Evolutionary conservation across 2,113 vertebrate genomes (phyloP), one percentile per base, ranked within the genome.

Genomic region (Chrysemys picta): DNA sequence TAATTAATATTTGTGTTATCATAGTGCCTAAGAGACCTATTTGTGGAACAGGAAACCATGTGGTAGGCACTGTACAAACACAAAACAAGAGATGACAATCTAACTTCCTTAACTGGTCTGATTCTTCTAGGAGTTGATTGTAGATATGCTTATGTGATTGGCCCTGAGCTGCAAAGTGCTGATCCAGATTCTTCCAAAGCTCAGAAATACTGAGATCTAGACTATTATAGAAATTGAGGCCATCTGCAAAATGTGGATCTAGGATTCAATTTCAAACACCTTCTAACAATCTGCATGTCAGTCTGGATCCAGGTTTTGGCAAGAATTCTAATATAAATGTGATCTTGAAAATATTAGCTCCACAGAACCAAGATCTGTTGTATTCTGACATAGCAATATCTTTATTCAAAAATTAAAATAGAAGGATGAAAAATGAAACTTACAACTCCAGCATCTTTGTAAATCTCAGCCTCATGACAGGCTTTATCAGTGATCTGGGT

Each of bases 371-470:
- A 13, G 4, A 16, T 84, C 57, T 24, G 25, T 87, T 56, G 82
- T 92, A 83, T n/a, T 11, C 6, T 45, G 47, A 53, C 17, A 47
- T 0, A 80, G 52, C 22, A 93, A 47, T 78, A 47, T 47, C 25
- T 72, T 78, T 47, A 78, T 47, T 12, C 12, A 45, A 49, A 56
- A 80, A n/a, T 31, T 4, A 45, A 13, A 54, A 84, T 8, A 91
- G 27, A 57, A 84, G 7, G 49, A 92, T 91, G 3, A 49, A 0
- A 25, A 78, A 82, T 31, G 49, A 65, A 82, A 88, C 97, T 97
- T 98, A 99, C 99, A 89, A 99, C 89, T 85, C 98, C 99, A 50
- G 98, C 98, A 45, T 98, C 95, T 13, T 83, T 97, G 95, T 99
- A 99, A 84, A 97, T 80, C n/a, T 97, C 98, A 52, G 99, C 99